phyloP scores from a whole-genome alignment of 2,113 vertebrate species.

The Phalacrocorax brasilianus region DNA sequence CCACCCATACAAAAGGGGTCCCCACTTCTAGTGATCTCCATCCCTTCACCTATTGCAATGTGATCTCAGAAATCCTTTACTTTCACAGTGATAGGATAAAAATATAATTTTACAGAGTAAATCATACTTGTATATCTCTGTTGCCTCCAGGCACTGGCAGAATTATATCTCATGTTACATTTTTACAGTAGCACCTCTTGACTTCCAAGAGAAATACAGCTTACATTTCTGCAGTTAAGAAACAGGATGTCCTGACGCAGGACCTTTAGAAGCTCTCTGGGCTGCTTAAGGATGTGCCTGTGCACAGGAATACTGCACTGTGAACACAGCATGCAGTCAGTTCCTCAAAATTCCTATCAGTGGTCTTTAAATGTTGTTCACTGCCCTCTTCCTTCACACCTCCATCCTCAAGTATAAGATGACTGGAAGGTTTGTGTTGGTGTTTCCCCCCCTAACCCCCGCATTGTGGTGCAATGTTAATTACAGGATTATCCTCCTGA shows the following conservation, averaged over 20 bases:
- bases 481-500: conserved; percentile 12
- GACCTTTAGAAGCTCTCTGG: not conserved
- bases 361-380: not conserved
- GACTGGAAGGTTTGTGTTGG: not conserved
- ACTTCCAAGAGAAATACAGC: not conserved
- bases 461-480: not conserved
- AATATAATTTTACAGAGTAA: not conserved
- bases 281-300: rapidly evolving
- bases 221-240: not conserved
- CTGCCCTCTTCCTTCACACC: not conserved
- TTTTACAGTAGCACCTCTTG: not conserved
- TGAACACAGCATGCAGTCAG: not conserved
- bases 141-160: not conserved
- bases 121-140: not conserved
- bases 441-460: too few species aligned
- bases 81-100: not conserved
- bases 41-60: not conserved
- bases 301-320: not conserved
- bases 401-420: not conserved
- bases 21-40: not conserved
- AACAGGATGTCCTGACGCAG: not conserved
- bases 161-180: not conserved
- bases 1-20: rapidly evolving
- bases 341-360: not conserved
- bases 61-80: not conserved